Evolutionary conservation across 2,797 vertebrate species (phyloP).

Genomic region (Cossypha heuglini): DNA sequence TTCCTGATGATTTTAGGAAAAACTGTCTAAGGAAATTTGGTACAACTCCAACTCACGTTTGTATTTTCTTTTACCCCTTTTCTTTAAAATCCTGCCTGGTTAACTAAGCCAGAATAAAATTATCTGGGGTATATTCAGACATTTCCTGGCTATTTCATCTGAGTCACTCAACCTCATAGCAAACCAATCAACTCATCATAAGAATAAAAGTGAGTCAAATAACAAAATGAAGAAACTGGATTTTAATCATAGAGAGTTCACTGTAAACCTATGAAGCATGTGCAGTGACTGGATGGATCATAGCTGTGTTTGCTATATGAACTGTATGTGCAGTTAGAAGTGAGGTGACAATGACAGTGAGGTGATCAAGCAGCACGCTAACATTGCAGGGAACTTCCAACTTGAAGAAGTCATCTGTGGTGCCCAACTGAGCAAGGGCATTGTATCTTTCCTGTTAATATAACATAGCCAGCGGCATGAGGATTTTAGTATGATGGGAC

Average conservation of each 20-base stretch:
- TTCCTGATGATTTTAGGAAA: slow-evolving; percentile 8
- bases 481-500: not conserved
- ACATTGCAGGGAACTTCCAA: not conserved
- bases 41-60: not conserved
- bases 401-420: not conserved
- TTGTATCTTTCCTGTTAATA: not conserved
- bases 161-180: not conserved
- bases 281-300: not conserved
- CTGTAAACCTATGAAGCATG: not conserved
- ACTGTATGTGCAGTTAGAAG: not conserved
- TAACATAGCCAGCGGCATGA: not conserved
- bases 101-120: not conserved
- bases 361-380: not conserved
- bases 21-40: slow-evolving; percentile 22
- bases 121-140: not conserved
- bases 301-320: not conserved
- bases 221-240: not conserved
- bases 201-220: not conserved
- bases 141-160: not conserved
- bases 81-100: not conserved
- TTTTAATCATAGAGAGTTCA: not conserved
- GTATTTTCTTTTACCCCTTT: slow-evolving; percentile 7
- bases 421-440: not conserved
- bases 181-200: not conserved
- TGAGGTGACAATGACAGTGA: not conserved